phyloP scores from a whole-genome alignment of 2,888 invertebrate genomes.

The Cerastoderma edule region DNA sequence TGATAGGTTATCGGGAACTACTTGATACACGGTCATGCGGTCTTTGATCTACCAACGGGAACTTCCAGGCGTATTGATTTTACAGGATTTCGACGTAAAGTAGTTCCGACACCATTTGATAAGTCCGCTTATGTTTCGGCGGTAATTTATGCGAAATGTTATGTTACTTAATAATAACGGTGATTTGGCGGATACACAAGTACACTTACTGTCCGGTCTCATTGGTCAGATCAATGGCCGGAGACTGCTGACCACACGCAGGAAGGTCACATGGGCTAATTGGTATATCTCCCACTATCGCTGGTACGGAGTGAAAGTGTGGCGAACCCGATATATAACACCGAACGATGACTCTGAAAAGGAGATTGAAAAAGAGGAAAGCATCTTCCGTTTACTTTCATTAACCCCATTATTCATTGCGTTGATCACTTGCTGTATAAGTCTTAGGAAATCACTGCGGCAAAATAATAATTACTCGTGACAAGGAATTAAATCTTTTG shows the following conservation, averaged over 20 bases:
- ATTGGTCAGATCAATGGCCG: conserved; percentile 22
- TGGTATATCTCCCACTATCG: not conserved
- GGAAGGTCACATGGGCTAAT: conserved; percentile 14
- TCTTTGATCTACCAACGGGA: conserved; percentile 16
- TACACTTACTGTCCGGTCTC: conserved; percentile 41
- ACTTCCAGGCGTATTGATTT: conserved; percentile 19
- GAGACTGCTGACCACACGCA: conserved; percentile 1
- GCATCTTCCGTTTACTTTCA: too few relatives aligned
- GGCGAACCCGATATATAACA: too few relatives aligned
- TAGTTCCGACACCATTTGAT: conserved; percentile 37
- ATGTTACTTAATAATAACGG: conserved; percentile 35
- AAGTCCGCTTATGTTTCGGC: conserved; percentile 28
- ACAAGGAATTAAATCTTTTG: too few relatives aligned
- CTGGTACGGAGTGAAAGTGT: too few relatives aligned
- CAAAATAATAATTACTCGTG: too few relatives aligned
- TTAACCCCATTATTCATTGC: too few relatives aligned
- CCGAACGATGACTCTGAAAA: too few relatives aligned
- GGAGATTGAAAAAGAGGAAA: too few relatives aligned
- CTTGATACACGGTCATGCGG: conserved; percentile 11
- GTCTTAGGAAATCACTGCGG: too few relatives aligned
- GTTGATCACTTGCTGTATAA: too few relatives aligned
- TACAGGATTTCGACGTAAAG: conserved; percentile 16
- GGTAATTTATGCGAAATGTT: conserved; percentile 52
- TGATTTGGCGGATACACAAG: conserved; percentile 19
- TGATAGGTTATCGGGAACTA: conserved; percentile 25